Evolutionary conservation across 2,888 invertebrate species (phyloP).

Genomic region (Erannis defoliaria): DNA sequence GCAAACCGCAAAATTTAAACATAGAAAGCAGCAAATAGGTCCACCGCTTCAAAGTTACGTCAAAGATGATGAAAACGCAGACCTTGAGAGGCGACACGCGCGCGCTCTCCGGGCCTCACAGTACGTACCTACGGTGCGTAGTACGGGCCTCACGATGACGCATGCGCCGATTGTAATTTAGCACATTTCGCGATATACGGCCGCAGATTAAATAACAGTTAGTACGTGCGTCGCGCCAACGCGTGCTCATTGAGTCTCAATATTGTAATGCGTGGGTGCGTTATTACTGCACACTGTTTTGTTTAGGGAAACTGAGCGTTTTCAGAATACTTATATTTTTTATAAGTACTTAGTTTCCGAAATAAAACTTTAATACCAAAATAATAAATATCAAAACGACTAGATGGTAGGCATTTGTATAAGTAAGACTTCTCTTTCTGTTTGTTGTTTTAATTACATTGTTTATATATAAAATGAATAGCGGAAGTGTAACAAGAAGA

Average conservation of each 20-base stretch:
- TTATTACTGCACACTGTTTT: constrained; percentile 3
- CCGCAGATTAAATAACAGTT: neutral
- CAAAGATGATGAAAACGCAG: constrained; percentile 35
- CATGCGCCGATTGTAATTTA: constrained; percentile 41
- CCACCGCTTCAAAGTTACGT: constrained; percentile 27
- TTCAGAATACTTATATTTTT: neutral
- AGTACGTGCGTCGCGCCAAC: neutral
- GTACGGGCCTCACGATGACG: constrained; percentile 47
- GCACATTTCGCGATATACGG: constrained; percentile 31
- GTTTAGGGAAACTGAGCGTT: constrained; percentile 6
- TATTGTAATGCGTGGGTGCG: constrained; percentile 6
- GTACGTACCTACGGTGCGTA: constrained; percentile 29
- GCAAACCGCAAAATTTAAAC: neutral
- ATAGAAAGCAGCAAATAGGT: constrained; percentile 4
- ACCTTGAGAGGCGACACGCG: constrained; percentile 40
- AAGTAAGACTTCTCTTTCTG: neutral
- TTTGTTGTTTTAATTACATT: neutral
- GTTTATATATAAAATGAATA: neutral
- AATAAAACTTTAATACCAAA: neutral
- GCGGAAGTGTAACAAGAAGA: neutral
- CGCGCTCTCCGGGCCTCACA: constrained; percentile 38
- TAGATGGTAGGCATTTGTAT: neutral
- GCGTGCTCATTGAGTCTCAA: constrained; percentile 8
- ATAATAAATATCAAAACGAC: neutral
- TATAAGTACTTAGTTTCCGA: neutral